Conservation (phyloP, 2,797 vertebrate species). For the Ibycter americanus region DNA sequence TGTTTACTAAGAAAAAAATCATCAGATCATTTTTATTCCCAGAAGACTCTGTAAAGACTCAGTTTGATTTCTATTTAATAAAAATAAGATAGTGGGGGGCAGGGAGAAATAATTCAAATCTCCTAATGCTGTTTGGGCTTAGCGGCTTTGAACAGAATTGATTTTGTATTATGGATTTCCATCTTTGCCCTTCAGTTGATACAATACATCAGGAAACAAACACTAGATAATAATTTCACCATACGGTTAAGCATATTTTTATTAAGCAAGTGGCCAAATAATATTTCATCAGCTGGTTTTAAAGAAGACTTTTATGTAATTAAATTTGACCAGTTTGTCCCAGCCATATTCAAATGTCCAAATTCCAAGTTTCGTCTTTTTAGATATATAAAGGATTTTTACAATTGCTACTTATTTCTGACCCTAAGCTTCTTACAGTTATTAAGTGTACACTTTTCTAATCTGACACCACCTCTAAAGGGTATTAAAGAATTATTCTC, state of each 20-base stretch:
- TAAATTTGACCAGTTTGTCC: neutral
- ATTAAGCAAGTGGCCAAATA: neutral
- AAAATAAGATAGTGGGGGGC: neutral
- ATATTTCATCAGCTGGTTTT: neutral
- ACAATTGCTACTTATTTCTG: neutral
- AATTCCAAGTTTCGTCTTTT: neutral
- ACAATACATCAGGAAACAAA: neutral
- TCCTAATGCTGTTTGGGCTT: neutral
- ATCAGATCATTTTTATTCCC: neutral
- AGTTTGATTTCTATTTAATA: constrained; percentile 25
- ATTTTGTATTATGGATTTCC: neutral
- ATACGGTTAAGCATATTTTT: neutral
- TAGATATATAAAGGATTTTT: neutral
- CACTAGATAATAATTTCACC: neutral
- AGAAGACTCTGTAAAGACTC: neutral
- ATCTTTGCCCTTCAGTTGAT: neutral
- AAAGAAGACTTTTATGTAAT: neutral
- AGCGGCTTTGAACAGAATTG: neutral
- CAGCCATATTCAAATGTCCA: neutral
- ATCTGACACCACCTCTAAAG: neutral
- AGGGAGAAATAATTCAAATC: neutral
- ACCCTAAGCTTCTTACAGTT: neutral
- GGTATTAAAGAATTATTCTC: neutral
- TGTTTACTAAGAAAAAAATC: neutral
- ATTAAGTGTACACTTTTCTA: neutral